phyloP scores from a whole-genome alignment of 1,140 invertebrate genomes.

The Drosophila sp. region DNA sequence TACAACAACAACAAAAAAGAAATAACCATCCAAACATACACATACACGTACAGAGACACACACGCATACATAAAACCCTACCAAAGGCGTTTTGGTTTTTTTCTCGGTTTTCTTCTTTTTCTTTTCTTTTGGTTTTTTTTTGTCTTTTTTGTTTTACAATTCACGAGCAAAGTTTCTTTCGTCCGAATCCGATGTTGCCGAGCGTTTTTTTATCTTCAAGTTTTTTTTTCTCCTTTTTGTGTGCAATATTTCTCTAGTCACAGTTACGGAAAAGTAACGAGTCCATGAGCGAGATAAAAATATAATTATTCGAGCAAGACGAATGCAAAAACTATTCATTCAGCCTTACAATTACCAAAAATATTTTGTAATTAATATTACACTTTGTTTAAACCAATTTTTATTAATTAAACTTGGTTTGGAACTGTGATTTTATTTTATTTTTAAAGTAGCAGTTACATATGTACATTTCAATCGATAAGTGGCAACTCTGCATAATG shows the following conservation, averaged over 20 bases:
- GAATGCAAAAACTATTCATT: background rate
- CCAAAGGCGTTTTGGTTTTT: slow-evolving; percentile 40
- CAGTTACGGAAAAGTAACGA: slow-evolving; percentile 3
- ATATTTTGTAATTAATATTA: too few species aligned
- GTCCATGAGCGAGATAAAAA: background rate
- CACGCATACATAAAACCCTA: slow-evolving; percentile 4
- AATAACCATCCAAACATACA: slow-evolving; percentile 10
- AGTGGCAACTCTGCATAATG: background rate
- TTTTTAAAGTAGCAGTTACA: background rate
- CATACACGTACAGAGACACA: slow-evolving; percentile 5
- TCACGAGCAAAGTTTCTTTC: slow-evolving; percentile 69
- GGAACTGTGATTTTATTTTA: too few species aligned
- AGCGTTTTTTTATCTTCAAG: slow-evolving; percentile 44
- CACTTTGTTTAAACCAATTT: too few species aligned
- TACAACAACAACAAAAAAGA: slow-evolving; percentile 58
- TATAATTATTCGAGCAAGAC: background rate
- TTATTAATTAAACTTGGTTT: too few species aligned
- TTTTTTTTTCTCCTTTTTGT: slow-evolving; percentile 11
- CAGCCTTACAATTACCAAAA: background rate
- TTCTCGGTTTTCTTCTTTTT: slow-evolving; percentile 23
- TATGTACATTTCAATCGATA: background rate
- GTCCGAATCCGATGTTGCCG: slow-evolving; percentile 50
- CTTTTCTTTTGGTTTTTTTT: slow-evolving; percentile 39
- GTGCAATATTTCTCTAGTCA: slow-evolving; percentile 10
- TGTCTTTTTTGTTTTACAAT: slow-evolving; percentile 73